Percentiles rank a stretch among this genome's conserved stretches.
Conservation (phyloP, 2,797 vertebrate species). For the Anisognathus igniventris region DNA sequence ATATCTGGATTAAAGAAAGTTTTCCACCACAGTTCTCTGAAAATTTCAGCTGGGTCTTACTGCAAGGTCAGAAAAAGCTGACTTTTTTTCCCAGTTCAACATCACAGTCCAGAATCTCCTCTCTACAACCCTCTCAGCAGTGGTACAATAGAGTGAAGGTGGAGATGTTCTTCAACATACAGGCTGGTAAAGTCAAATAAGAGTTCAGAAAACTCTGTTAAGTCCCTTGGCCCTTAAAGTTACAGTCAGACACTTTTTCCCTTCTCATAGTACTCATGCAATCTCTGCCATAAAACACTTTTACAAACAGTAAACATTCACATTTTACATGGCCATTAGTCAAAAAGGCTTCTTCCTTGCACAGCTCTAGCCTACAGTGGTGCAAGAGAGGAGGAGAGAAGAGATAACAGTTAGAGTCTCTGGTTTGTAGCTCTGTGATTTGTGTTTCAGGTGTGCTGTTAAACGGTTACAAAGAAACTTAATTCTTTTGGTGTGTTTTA, state of each 20-base stretch:
- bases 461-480: not conserved
- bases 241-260: not conserved
- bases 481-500: not conserved
- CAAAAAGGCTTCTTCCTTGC: not conserved
- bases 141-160: not conserved
- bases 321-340: not conserved
- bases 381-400: not conserved
- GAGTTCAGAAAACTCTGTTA: not conserved
- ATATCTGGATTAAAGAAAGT: not conserved
- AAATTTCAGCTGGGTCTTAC: not conserved
- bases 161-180: not conserved
- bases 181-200: not conserved
- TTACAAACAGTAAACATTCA: not conserved
- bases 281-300: not conserved
- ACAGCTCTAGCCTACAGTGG: not conserved
- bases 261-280: not conserved
- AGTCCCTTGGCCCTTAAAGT: not conserved
- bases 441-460: not conserved
- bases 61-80: not conserved
- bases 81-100: not conserved
- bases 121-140: not conserved
- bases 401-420: not conserved
- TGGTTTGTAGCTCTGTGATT: not conserved
- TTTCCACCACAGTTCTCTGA: not conserved
- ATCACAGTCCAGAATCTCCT: not conserved